Conservation (phyloP, 2,888 invertebrate genomes). For the Pinctada fucata region DNA sequence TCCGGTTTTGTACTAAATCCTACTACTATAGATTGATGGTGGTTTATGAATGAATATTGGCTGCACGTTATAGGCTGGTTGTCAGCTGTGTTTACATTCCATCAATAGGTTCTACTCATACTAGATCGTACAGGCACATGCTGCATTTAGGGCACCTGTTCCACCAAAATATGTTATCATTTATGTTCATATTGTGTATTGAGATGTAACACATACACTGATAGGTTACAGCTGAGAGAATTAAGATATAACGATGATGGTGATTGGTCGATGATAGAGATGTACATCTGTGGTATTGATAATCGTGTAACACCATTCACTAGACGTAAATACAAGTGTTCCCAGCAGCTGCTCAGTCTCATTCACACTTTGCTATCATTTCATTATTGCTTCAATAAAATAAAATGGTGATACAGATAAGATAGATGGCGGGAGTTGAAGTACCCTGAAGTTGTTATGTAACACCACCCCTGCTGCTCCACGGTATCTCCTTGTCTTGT, state of each 20-base stretch:
- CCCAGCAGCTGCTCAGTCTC: neutral
- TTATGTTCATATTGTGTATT: slow-evolving; percentile 4
- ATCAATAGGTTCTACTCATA: too few species aligned
- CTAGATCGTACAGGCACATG: neutral
- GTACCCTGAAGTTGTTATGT: too few species aligned
- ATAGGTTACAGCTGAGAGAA: neutral
- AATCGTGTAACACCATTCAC: neutral
- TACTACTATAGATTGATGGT: too few species aligned
- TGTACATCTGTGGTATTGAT: neutral
- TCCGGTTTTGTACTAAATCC: too few species aligned
- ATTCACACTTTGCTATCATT: neutral
- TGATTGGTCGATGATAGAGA: neutral
- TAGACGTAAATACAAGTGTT: neutral
- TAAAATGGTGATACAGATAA: too few species aligned
- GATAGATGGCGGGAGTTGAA: too few species aligned
- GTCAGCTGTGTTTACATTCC: too few species aligned
- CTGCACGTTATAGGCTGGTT: too few species aligned
- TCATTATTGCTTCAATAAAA: too few species aligned
- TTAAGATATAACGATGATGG: neutral
- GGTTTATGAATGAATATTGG: too few species aligned
- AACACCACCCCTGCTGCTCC: too few species aligned
- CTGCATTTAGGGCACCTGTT: neutral
- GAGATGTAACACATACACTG: neutral
- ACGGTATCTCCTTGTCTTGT: too few species aligned
- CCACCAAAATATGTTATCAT: slow-evolving; percentile 3